Base-by-base conservation (phyloP, 2,888 invertebrate genomes). In the Clostera curtula region DNA sequence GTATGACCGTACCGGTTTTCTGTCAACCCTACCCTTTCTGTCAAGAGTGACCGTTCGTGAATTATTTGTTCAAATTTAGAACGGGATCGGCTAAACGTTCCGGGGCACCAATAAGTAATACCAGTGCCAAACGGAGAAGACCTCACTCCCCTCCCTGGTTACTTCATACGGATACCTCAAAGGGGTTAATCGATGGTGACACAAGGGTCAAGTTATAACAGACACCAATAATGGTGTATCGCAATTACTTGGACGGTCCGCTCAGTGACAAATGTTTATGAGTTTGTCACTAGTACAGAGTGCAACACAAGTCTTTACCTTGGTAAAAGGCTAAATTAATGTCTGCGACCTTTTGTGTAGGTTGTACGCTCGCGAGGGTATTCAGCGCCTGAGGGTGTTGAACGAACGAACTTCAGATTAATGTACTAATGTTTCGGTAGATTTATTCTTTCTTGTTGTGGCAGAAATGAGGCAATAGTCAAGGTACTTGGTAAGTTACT, bases 61-160 rank as follows among this genome's bases (percentile, higher is more conserved):
- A 82, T 82, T 82, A 82, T 83, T 77, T 73, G 79, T 77, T 77
- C 68, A 75, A 80, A 82, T 82, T 82, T 83, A 77, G 79, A 79
- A 71, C 67, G 63, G 75, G 68, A 79, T 77, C 76, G 72, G 62
- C 66, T 80, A 79, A 82, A 74, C 75, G 79, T 77, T 80, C 73
- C 65, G 71, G 77, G 75, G 71, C 73, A 73, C 76, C 76, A 77
- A 80, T 83, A 83, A 79, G 76, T 79, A 77, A 80, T 79, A 58
- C 54, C 25, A 27, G 29, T 31, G 33, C 48, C 71, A 67, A 22
- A 33, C 31, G 40, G 24, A 1, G 4, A 12, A 38, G 75, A 53
- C 31, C 76, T 52, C 12, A 44, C 27, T 19, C 19, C 26, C 35
- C 35, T 13, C 31, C 16, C 15, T 20, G 1, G 9, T 7, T 7